Evolutionary conservation across 37 sponge, comb jelly and placozoan species (phyloP).

Genomic region (Amphimedon queenslandica): DNA sequence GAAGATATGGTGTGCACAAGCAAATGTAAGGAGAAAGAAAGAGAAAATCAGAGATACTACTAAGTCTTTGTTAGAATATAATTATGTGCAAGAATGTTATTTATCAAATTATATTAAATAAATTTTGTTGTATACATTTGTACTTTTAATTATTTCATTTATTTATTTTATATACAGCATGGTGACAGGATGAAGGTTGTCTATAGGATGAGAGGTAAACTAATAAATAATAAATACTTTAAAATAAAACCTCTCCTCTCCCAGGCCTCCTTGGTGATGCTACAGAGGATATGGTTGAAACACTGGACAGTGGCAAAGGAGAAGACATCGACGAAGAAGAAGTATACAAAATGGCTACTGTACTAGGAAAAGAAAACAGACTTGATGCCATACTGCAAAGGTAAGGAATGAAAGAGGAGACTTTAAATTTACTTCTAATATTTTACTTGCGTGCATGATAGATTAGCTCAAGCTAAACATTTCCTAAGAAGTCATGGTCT

Average conservation of each 20-base stretch:
- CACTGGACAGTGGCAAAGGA: constrained; percentile 53
- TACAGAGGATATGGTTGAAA: constrained; percentile 90
- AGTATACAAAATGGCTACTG: constrained; percentile 78
- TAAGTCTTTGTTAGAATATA: too few relatives aligned
- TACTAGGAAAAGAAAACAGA: constrained; percentile 71
- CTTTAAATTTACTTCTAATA: background rate
- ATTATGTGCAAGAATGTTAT: too few relatives aligned
- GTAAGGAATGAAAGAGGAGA: constrained; percentile 7
- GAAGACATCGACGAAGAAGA: constrained; percentile 75
- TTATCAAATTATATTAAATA: too few relatives aligned
- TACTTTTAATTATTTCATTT: background rate
- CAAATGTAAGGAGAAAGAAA: constrained; percentile 63
- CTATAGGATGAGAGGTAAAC: constrained; percentile 85
- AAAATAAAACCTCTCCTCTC: background rate
- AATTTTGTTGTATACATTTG: too few relatives aligned
- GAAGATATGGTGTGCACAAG: constrained; percentile 85
- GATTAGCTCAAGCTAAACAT: constrained; percentile 60
- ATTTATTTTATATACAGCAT: constrained; percentile 15
- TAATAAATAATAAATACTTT: background rate
- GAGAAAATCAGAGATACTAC: too few relatives aligned
- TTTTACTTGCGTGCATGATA: background rate
- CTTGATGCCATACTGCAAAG: constrained; percentile 74
- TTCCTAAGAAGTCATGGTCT: constrained; percentile 63
- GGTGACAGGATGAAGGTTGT: constrained; percentile 76
- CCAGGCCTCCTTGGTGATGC: constrained; percentile 88